A percentile compares a stretch with the other conserved stretches of the same genome.
Conservation (phyloP, 2,888 invertebrate genomes). For the Agrilus cyanescens region DNA sequence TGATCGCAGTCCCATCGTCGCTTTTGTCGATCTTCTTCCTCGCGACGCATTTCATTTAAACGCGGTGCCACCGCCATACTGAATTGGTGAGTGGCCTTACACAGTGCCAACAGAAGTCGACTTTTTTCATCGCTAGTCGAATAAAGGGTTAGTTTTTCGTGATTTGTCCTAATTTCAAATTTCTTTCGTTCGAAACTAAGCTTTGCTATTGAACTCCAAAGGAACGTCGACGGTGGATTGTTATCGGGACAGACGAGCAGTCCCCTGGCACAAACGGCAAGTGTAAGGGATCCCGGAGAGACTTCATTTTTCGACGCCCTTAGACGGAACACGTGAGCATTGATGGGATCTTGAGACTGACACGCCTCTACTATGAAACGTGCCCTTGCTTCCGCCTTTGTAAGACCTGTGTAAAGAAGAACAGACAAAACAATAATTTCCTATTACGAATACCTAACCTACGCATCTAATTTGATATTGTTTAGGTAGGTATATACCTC, state of each 20-base stretch:
- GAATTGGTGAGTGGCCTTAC: conserved; percentile 90
- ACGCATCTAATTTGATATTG: too few species aligned
- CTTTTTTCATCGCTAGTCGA: conserved; percentile 90
- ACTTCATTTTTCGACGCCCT: conserved; percentile 63
- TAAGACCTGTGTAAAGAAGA: conserved; percentile 47
- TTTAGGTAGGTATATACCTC: too few species aligned
- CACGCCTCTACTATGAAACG: conserved; percentile 86
- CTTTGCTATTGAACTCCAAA: conserved; percentile 94
- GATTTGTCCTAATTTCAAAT: conserved; percentile 88
- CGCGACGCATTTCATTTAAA: conserved; percentile 67
- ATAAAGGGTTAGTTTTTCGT: conserved; percentile 79
- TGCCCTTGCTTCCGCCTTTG: conserved; percentile 69
- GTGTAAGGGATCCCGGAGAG: conserved; percentile 69
- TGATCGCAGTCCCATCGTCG: conserved; percentile 33
- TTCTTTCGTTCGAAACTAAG: conserved; percentile 94
- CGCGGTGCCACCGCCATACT: conserved; percentile 85
- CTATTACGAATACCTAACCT: too few species aligned
- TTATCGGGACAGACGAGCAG: conserved; percentile 74
- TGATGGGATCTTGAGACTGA: conserved; percentile 69
- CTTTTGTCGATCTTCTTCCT: conserved; percentile 62
- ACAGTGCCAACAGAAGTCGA: conserved; percentile 49
- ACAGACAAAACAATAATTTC: neutral
- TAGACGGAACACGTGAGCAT: conserved; percentile 73
- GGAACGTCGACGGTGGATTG: conserved; percentile 63
- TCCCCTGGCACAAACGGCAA: conserved; percentile 86